A percentile compares a stretch with the other conserved stretches of the same genome.
phyloP scores from a whole-genome alignment of 2,113 vertebrate genomes.

The crab-eating macaque (Macaca fascicularis) region DNA sequence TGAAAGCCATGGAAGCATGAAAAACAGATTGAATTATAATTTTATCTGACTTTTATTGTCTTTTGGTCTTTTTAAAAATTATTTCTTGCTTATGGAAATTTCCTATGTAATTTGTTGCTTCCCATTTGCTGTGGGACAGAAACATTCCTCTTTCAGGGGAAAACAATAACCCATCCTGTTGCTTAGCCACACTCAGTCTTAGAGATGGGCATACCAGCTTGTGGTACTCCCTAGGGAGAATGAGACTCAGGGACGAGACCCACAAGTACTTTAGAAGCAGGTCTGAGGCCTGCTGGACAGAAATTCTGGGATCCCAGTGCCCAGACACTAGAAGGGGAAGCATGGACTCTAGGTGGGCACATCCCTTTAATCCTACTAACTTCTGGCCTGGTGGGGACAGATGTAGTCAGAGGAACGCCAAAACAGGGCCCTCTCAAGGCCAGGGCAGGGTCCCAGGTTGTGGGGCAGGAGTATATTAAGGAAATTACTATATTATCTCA shows the following conservation, averaged over 20 bases:
- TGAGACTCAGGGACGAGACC: neutral
- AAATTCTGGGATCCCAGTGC: neutral
- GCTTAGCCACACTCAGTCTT: neutral
- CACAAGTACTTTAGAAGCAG: neutral
- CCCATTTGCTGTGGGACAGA: neutral
- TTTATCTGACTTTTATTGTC: neutral
- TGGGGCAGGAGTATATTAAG: neutral
- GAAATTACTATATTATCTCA: neutral
- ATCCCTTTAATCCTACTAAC: neutral
- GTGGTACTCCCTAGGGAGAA: neutral
- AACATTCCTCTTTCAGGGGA: neutral
- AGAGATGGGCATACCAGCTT: neutral
- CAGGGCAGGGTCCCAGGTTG: neutral
- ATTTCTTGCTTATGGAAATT: constrained; percentile 20
- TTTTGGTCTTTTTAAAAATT: neutral
- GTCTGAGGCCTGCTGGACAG: neutral
- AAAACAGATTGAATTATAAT: neutral
- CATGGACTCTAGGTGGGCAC: neutral
- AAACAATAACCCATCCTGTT: neutral
- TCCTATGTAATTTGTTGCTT: neutral
- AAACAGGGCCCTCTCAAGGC: neutral
- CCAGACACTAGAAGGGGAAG: neutral
- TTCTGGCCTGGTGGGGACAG: neutral
- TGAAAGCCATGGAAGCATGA: neutral
- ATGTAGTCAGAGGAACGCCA: neutral